Evolutionary conservation across 2,113 vertebrate species (phyloP), one percentile per base, ranked within the genome.

Genomic region (Oenanthe melanoleuca): DNA sequence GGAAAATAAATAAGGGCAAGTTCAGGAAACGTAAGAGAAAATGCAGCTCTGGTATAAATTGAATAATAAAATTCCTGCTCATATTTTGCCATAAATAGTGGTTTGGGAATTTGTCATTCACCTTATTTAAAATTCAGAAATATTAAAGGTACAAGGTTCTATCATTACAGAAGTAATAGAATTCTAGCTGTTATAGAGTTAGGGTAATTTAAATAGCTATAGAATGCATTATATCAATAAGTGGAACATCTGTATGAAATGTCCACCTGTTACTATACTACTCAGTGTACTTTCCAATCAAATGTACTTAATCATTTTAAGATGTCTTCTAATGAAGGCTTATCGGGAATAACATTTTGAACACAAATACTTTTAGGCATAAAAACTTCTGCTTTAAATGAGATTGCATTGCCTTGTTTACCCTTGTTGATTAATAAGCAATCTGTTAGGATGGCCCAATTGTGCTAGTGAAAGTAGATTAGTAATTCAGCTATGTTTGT

Each of bases 41-140:
- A 96, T 97, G 94, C 96, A 93, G 80, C 88, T 84, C 91, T 94
- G 93, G 52, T 96, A 88, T 96, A 98, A 97, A 98, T 97, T 95
- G 96, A 98, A 97, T 98, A 97, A 97, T 98, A 97, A 97, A 98
- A 98, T 96, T 96, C 92, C 93, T 97, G 91, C 92, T 97, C 96
- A 97, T 98, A 98, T 97, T 98, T 98, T 98, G 95, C 97, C 87
- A 95, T 98, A 98, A 98, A 97, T 97, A 97, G 96, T 95, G 88
- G 84, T 98, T 97, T 97, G 86, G 92, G 94, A 97, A 98, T 98
- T 98, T 95, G 92, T 98, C 98, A 98, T 97, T 97, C 95, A 86
- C 96, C 89, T 97, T 97, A 96, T 97, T 98, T 98, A 98, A 98
- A 98, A 98, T 98, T 97, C 98, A 98, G 96, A 97, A 97, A 97